phyloP scores from a whole-genome alignment of 2,797 vertebrate genomes.

The Florisuga fusca region DNA sequence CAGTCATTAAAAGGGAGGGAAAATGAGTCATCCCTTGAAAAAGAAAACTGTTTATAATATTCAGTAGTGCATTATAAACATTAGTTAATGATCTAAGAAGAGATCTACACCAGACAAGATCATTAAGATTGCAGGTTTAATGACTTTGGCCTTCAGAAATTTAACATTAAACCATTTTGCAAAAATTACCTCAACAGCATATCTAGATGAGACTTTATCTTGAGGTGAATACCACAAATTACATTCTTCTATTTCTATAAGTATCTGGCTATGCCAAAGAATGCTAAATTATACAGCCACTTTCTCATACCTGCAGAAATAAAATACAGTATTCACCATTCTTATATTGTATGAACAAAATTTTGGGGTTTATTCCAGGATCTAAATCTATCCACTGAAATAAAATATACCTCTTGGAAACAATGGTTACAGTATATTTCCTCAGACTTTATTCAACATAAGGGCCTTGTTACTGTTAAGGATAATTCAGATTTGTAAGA shows the following conservation, averaged over 20 bases:
- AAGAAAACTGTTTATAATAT: slow-evolving; percentile 41
- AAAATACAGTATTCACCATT: slow-evolving; percentile 43
- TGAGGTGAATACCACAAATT: slow-evolving; percentile 53
- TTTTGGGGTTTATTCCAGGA: background rate
- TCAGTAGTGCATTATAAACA: slow-evolving; percentile 33
- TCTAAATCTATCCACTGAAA: slow-evolving; percentile 20
- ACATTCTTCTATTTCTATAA: slow-evolving; percentile 26
- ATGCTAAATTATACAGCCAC: slow-evolving; percentile 29
- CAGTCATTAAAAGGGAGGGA: slow-evolving; percentile 37
- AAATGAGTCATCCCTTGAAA: slow-evolving; percentile 60
- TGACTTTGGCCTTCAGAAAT: slow-evolving; percentile 24
- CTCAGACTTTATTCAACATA: background rate
- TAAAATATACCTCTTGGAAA: slow-evolving; percentile 31
- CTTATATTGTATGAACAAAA: slow-evolving; percentile 55
- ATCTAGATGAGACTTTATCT: slow-evolving; percentile 56
- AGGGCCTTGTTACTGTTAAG: background rate
- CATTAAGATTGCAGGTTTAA: slow-evolving; percentile 43
- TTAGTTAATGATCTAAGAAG: slow-evolving; percentile 23
- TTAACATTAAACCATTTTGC: slow-evolving; percentile 37
- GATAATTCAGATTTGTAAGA: background rate
- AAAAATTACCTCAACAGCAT: slow-evolving; percentile 51
- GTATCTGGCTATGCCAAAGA: background rate
- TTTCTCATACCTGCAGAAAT: slow-evolving; percentile 50
- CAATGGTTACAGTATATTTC: background rate
- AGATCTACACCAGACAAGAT: slow-evolving; percentile 16